A percentile compares a stretch with the other conserved stretches of the same genome.
Evolutionary conservation across 2,113 vertebrate species (phyloP).

Genomic region (Monopterus albus): DNA sequence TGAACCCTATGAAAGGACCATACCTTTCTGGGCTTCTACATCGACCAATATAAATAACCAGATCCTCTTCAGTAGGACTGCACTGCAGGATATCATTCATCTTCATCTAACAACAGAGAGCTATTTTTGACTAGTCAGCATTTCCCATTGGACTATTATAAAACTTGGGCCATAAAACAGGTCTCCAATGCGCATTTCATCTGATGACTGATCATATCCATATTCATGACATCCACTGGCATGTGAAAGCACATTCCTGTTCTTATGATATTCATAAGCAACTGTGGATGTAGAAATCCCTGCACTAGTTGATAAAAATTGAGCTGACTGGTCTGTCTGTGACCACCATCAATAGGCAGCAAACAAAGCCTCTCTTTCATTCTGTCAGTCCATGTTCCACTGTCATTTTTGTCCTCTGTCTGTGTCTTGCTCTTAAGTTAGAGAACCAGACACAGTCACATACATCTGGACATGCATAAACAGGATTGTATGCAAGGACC

Average conservation of each 20-base stretch:
- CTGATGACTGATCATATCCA: constrained; percentile 56
- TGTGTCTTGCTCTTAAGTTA: constrained; percentile 15
- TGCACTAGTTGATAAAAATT: constrained; percentile 42
- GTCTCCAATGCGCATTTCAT: constrained; percentile 30
- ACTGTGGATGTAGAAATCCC: constrained; percentile 10
- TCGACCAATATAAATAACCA: constrained; percentile 30
- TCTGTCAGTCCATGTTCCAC: constrained; percentile 11
- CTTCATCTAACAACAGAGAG: constrained; percentile 44
- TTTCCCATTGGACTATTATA: constrained; percentile 34
- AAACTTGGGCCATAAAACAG: constrained; percentile 41
- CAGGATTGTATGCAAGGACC: constrained; percentile 5
- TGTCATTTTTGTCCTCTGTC: constrained; percentile 47
- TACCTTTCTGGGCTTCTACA: constrained; percentile 7
- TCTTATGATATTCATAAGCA: constrained; percentile 51
- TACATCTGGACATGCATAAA: constrained; percentile 19
- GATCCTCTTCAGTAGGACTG: constrained; percentile 44
- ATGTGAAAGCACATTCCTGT: constrained; percentile 42
- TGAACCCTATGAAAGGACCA: not conserved
- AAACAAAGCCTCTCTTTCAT: constrained; percentile 58
- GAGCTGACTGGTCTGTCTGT: constrained; percentile 34
- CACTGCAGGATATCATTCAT: constrained; percentile 58
- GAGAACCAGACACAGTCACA: constrained; percentile 17
- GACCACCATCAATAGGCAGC: constrained; percentile 43
- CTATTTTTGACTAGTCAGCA: constrained; percentile 60
- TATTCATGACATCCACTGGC: constrained; percentile 50